These are phyloP conservation scores for Chrysodeixis includens DNA, from an alignment of 2,888 invertebrate genomes.

Conservation along the genomic window DNA sequence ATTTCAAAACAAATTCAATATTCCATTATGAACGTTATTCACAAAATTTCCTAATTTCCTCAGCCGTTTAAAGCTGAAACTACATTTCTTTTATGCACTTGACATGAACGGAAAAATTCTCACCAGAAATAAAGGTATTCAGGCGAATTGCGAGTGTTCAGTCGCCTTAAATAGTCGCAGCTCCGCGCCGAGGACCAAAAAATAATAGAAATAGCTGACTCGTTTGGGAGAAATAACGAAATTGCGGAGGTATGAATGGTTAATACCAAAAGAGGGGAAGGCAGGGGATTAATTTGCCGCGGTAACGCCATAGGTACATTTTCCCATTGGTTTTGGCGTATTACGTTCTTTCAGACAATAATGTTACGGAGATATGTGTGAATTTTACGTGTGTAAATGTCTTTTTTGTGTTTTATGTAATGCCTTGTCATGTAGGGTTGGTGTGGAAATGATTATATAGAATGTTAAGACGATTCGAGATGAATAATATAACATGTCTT, in stretches of 20 bases:
- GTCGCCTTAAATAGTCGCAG: conserved; percentile 49
- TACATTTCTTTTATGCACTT: conserved; percentile 20
- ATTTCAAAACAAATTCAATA: conserved; percentile 21
- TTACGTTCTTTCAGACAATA: conserved; percentile 53
- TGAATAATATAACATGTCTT: background rate
- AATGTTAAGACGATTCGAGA: background rate
- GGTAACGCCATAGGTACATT: conserved; percentile 63
- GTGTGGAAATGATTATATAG: background rate
- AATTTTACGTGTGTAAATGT: conserved; percentile 28
- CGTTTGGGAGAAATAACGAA: conserved; percentile 78
- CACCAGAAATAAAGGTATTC: conserved; percentile 24
- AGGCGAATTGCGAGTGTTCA: conserved; percentile 51
- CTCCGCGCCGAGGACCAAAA: conserved; percentile 47
- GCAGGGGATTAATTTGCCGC: conserved; percentile 76
- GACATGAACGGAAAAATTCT: conserved; percentile 40
- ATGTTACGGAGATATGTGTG: conserved; percentile 49
- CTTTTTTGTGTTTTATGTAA: conserved; percentile 21
- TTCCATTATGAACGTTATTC: conserved; percentile 9
- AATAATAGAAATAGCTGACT: conserved; percentile 65
- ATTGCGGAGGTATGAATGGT: conserved; percentile 83
- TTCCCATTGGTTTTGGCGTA: conserved; percentile 65
- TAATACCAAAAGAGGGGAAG: conserved; percentile 78
- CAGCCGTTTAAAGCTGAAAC: conserved; percentile 22
- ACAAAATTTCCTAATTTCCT: conserved; percentile 26
- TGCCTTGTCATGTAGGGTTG: background rate